Evolutionary conservation across 2,888 invertebrate species (phyloP).

Genomic region (Xestobium rufovillosum): DNA sequence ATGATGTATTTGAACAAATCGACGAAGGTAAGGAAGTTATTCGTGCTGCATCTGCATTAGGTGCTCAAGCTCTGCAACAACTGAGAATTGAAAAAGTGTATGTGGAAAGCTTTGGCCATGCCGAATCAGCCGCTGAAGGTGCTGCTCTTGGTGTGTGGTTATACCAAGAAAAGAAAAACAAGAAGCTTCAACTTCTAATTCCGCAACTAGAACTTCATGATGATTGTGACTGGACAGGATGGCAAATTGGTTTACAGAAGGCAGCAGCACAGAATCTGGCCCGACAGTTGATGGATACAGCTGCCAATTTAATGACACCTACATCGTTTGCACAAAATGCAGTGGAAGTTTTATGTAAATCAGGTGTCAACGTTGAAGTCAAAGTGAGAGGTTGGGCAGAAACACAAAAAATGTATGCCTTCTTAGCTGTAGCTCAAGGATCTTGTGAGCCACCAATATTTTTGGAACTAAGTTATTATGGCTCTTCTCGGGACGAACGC

Average conservation of each 20-base stretch:
- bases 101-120: constrained; percentile 69
- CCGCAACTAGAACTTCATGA: constrained; percentile 52
- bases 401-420: constrained; percentile 70
- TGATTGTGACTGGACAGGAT: constrained; percentile 60
- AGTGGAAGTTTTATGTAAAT: constrained; percentile 47
- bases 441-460: constrained; percentile 74
- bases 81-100: constrained; percentile 51
- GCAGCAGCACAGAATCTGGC: constrained; percentile 77
- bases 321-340: constrained; percentile 67
- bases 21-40: constrained; percentile 71
- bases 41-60: constrained; percentile 58
- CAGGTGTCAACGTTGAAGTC: constrained; percentile 56
- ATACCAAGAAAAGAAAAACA: constrained; percentile 59
- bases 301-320: constrained; percentile 73
- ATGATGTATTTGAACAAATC: constrained; percentile 59
- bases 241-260: constrained; percentile 63
- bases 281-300: constrained; percentile 68
- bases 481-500: constrained; percentile 51
- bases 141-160: constrained; percentile 60
- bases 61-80: constrained; percentile 49
- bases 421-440: constrained; percentile 67
- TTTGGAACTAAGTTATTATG: constrained; percentile 67
- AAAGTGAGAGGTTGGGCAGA: constrained; percentile 70
- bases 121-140: constrained; percentile 76
- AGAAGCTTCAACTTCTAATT: constrained; percentile 33